These are phyloP conservation scores for Meriones unguiculatus DNA, from an alignment of 2,113 vertebrate genomes.

Conservation along the genomic window DNA sequence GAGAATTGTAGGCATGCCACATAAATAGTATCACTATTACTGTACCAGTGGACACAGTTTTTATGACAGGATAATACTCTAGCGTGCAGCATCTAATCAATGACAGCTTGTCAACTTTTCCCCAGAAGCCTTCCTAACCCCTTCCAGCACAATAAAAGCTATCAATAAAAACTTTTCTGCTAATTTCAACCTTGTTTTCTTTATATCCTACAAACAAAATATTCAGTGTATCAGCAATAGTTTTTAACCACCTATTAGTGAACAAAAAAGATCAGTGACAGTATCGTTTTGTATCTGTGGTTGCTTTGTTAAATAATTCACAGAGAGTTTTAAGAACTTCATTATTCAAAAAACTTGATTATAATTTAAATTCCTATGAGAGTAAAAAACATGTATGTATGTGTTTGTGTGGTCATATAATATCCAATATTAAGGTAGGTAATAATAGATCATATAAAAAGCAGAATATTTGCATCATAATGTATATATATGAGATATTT, in stretches of 20 bases:
- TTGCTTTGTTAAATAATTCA: not conserved
- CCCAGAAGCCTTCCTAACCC: not conserved
- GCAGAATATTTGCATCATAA: not conserved
- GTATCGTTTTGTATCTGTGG: not conserved
- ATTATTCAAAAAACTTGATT: not conserved
- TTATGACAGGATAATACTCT: not conserved
- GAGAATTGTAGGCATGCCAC: not conserved
- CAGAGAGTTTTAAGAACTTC: not conserved
- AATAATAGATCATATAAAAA: not conserved
- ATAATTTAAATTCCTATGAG: not conserved
- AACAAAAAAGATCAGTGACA: fast-evolving
- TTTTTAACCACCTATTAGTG: too few relatives aligned
- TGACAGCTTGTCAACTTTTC: not conserved
- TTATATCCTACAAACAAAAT: not conserved
- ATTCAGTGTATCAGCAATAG: not conserved
- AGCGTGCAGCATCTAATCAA: not conserved
- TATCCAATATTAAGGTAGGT: not conserved
- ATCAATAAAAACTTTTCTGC: not conserved
- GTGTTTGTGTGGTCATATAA: not conserved
- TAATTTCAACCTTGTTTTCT: not conserved
- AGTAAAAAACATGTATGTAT: not conserved
- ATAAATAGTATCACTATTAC: not conserved
- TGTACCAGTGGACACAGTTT: not conserved
- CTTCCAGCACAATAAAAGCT: not conserved
- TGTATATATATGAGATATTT: not conserved